phyloP scores from a whole-genome alignment of 35 echinoderm and acorn worm species.

The Acanthaster planci region DNA sequence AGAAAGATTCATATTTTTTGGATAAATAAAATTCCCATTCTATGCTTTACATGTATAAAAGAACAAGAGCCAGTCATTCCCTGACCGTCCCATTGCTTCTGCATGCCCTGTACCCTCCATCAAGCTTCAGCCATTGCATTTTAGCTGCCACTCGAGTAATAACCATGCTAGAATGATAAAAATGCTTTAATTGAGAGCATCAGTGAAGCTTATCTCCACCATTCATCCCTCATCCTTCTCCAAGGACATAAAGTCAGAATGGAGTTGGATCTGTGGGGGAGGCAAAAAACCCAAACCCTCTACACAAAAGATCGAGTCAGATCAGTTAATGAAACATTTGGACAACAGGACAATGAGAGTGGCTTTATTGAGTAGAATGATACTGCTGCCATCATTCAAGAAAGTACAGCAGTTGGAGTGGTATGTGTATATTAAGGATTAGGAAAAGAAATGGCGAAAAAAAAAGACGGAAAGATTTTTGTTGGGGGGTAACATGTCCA shows the following conservation, averaged over 20 bases:
- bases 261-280: not conserved
- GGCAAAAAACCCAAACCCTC: not conserved
- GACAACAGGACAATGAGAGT: not conserved
- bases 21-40: too few species aligned
- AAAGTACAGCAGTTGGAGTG: not conserved
- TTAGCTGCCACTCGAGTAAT: too few species aligned
- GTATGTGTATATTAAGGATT: slow-evolving; percentile 1
- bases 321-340: slow-evolving; percentile 34
- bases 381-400: not conserved
- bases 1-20: too few species aligned
- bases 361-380: not conserved
- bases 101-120: too few species aligned
- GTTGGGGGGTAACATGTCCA: slow-evolving; percentile 3
- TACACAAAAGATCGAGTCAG: slow-evolving; percentile 6
- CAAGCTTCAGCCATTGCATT: too few species aligned
- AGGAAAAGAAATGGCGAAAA: not conserved
- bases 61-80: too few species aligned
- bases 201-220: slow-evolving; percentile 15
- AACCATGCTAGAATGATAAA: too few species aligned
- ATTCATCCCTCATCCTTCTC: slow-evolving; percentile 5
- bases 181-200: not conserved
- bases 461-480: not conserved
- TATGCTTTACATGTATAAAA: too few species aligned
- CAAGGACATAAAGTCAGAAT: slow-evolving; percentile 17
- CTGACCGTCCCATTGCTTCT: too few species aligned